phyloP scores from a whole-genome alignment of 2,113 vertebrate genomes.

The cat (Felis catus) region DNA sequence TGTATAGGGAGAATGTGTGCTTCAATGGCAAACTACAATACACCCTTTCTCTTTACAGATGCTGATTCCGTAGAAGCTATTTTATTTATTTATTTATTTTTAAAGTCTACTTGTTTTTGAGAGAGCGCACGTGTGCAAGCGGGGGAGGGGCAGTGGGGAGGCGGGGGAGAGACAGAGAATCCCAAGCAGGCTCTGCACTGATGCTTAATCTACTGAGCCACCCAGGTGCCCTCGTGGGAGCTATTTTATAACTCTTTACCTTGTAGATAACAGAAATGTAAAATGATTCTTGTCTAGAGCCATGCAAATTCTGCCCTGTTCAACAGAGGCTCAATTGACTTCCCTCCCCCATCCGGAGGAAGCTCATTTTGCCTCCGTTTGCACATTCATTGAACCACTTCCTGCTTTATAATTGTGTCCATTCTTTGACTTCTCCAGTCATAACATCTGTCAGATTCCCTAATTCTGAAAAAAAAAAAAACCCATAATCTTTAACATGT shows the following conservation, averaged over 20 bases:
- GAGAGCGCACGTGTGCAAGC: too few relatives aligned
- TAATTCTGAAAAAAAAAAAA: neutral
- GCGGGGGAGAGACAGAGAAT: too few relatives aligned
- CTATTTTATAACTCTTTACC: neutral
- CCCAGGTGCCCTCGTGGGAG: too few relatives aligned
- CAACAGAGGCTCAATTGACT: neutral
- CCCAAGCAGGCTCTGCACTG: too few relatives aligned
- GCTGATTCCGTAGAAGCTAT: neutral
- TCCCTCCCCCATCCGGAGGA: neutral
- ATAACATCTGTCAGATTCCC: neutral
- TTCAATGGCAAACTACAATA: neutral
- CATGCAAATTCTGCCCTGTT: neutral
- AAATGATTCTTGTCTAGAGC: neutral
- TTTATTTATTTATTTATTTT: neutral
- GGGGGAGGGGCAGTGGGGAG: too few relatives aligned
- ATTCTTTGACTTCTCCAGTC: neutral
- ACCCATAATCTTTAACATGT: neutral
- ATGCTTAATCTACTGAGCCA: too few relatives aligned
- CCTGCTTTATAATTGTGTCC: neutral
- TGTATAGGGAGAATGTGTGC: neutral
- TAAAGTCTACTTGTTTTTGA: too few relatives aligned
- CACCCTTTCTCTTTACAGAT: neutral
- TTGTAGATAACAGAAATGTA: neutral
- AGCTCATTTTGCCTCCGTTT: neutral
- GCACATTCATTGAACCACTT: neutral